Evolutionary conservation across 2,797 vertebrate species (phyloP).

Genomic region (Carapus acus): DNA sequence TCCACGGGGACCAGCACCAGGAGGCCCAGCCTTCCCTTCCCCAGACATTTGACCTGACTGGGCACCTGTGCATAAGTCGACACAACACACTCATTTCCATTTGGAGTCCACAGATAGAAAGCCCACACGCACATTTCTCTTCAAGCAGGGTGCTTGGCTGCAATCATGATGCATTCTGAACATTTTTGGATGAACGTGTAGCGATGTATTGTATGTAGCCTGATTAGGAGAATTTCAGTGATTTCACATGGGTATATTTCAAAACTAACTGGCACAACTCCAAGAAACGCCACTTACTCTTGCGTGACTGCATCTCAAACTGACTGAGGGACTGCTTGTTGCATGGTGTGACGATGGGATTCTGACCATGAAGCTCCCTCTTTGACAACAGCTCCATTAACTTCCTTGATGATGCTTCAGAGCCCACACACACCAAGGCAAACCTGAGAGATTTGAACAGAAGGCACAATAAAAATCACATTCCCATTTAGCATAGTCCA

Average conservation of each 20-base stretch:
- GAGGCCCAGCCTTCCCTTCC: constrained; percentile 97
- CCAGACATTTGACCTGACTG: constrained; percentile 99
- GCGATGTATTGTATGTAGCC: too few relatives aligned
- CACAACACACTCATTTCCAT: not conserved
- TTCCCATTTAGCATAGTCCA: too few relatives aligned
- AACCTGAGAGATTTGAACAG: constrained; percentile 71
- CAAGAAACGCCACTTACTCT: constrained; percentile 79
- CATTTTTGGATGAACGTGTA: too few relatives aligned
- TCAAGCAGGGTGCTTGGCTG: too few relatives aligned
- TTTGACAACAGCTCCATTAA: constrained; percentile 95
- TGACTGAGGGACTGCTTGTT: constrained; percentile 99
- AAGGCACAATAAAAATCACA: too few relatives aligned
- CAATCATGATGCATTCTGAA: too few relatives aligned
- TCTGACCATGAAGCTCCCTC: constrained; percentile 95
- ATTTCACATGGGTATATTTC: too few relatives aligned
- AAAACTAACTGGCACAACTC: too few relatives aligned
- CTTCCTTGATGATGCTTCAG: constrained; percentile 94
- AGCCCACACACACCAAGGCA: constrained; percentile 95
- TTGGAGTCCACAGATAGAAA: not conserved
- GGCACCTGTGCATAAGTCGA: constrained; percentile 69
- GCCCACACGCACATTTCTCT: too few relatives aligned
- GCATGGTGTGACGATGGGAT: constrained; percentile 95
- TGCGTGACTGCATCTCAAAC: constrained; percentile 98
- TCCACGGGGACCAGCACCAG: constrained; percentile 82
- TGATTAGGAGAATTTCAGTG: too few relatives aligned